A percentile compares a stretch with the other conserved stretches of the same genome.
Evolutionary conservation across 2,888 invertebrate genomes (phyloP).

Genomic region (Rotaria magnacalcarata): DNA sequence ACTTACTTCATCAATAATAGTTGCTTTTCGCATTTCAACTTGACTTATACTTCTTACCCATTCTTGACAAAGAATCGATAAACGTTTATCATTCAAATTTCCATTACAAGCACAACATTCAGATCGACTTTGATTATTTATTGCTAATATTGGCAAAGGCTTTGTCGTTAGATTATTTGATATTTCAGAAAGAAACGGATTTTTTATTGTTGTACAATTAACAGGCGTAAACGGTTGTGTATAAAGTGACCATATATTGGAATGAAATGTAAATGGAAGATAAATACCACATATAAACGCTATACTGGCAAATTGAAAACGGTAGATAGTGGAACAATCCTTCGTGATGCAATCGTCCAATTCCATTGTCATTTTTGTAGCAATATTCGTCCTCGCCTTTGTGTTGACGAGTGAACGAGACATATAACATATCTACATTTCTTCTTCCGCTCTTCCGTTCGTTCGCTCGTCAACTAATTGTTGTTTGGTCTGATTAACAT

Average conservation of each 20-base stretch:
- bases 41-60: neutral
- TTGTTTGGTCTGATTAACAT: conserved; percentile 24
- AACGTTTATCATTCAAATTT: conserved; percentile 1
- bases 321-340: conserved; percentile 25
- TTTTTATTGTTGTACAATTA: neutral
- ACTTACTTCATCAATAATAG: conserved; percentile 27
- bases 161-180: neutral
- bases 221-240: conserved; percentile 4
- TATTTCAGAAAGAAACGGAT: neutral
- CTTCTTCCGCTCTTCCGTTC: neutral
- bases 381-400: neutral
- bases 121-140: neutral
- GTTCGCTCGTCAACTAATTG: neutral
- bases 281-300: conserved; percentile 33
- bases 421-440: neutral
- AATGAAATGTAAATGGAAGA: conserved; percentile 34
- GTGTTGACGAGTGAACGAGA: conserved; percentile 1
- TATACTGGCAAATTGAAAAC: conserved; percentile 36
- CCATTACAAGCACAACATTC: neutral
- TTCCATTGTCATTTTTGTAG: neutral
- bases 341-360: conserved; percentile 27
- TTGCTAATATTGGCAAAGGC: neutral
- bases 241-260: conserved; percentile 32
- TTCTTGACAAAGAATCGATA: neutral
- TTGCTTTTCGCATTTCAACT: neutral